These are phyloP conservation scores for Calliphora vicina DNA, from an alignment of 1,140 invertebrate genomes.

Conservation along the genomic window DNA sequence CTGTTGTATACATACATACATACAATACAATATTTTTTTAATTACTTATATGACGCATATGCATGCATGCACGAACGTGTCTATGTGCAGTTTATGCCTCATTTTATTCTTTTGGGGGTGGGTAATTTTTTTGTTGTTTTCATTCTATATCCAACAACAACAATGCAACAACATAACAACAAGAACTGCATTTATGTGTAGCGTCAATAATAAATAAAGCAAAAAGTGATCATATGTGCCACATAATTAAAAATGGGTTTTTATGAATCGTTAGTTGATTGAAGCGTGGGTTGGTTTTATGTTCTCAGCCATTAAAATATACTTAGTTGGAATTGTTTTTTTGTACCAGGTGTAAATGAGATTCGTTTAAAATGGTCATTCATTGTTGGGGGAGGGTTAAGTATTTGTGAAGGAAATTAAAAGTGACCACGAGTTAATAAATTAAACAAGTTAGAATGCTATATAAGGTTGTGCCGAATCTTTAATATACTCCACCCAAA, in stretches of 20 bases:
- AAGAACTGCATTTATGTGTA: no score
- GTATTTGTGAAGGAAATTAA: background rate
- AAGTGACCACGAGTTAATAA: background rate
- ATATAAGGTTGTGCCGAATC: no score
- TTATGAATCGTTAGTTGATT: background rate
- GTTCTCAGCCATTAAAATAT: background rate
- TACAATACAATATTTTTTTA: background rate
- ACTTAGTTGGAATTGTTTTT: background rate
- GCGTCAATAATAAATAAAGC: background rate
- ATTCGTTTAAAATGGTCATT: background rate
- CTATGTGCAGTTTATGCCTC: background rate
- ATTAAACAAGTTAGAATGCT: background rate
- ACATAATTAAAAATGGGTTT: background rate
- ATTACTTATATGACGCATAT: constrained; percentile 12
- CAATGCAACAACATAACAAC: no score
- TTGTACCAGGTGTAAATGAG: background rate
- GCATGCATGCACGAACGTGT: background rate
- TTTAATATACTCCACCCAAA: no score
- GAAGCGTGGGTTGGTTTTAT: background rate
- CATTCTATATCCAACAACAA: no score
- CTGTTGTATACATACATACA: no score
- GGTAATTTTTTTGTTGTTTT: background rate
- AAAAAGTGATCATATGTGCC: constrained; percentile 3
- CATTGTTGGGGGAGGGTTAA: no score
- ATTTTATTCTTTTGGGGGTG: background rate